Evolutionary conservation across 2,113 vertebrate genomes (phyloP), one percentile per base, ranked within the genome.

Genomic region (Crotalus tigris): DNA sequence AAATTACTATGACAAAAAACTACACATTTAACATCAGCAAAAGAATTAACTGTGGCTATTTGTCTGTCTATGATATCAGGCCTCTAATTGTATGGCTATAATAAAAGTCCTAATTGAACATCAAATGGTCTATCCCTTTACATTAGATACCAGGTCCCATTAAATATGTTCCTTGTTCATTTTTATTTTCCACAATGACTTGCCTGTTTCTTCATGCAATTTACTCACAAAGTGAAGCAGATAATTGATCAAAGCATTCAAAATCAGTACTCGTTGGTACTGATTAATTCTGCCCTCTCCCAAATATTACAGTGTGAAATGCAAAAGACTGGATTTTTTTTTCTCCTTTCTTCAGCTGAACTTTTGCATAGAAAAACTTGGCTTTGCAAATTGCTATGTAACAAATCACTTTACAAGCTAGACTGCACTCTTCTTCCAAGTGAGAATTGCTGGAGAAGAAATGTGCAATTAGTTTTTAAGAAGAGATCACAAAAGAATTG

Each of bases 271-370:
- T 90, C n/a, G 26, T 57, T 93, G 59, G 46, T 57, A 86, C 39
- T 44, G 55, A 93, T 39, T 93, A 90, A 93, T 85, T 93, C 88
- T 86, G 55, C 88, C 85, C 61, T 81, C 69, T 57, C 44, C 23
- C 39, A 86, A 61, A 23, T 7, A 12, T 29, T 61, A 49, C 23
- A 4, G 75, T 61, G 57, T 85, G 75, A 93, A 90, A 90, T 93
- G 54, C 23, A 11, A 44, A 44, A 59, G 55, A 54, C 29, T 51
- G 29, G 24, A 61, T 26, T 53, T 90, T 93, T 93, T 90, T 19
- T 86, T 17, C 88, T 19, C 53, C 23, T 24, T 11, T 58, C 69
- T 21, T 58, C 69, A 26, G 59, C 24, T 61, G 24, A 61, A 61
- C 59, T 11, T 61, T 61, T 29, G 29, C 4, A 33, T 92, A 39